Evolutionary conservation across 2,797 vertebrate genomes (phyloP).

Genomic region (Phrynocephalus vlangalii): DNA sequence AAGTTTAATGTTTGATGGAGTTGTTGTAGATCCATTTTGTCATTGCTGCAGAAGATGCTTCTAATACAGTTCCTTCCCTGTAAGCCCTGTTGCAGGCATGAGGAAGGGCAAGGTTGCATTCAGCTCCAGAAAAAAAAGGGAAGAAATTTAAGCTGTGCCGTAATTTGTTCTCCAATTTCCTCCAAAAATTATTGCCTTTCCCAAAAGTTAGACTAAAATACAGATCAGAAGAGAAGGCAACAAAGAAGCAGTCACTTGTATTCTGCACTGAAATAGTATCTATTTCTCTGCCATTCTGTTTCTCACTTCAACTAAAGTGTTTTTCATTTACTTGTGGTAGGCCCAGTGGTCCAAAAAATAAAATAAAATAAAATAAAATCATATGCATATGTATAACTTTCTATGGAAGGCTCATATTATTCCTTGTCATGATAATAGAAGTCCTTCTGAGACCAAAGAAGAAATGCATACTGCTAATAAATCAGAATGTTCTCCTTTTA

Average conservation of each 20-base stretch:
- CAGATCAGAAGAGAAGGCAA: constrained; percentile 56
- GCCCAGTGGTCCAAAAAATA: constrained; percentile 20
- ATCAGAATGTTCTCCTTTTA: constrained; percentile 58
- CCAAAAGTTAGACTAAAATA: constrained; percentile 54
- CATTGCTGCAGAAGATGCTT: too few relatives aligned
- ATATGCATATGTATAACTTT: constrained; percentile 65
- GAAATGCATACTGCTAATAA: constrained; percentile 65
- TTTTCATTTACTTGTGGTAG: constrained; percentile 69
- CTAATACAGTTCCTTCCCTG: too few relatives aligned
- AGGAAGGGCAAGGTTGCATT: too few relatives aligned
- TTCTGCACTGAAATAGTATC: constrained; percentile 64
- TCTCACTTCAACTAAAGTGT: constrained; percentile 71
- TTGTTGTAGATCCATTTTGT: too few relatives aligned
- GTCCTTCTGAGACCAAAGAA: constrained; percentile 64
- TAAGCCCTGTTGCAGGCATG: too few relatives aligned
- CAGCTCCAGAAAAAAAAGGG: too few relatives aligned
- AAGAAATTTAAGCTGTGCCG: too few relatives aligned
- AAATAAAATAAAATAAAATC: constrained; percentile 46
- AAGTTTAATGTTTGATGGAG: too few relatives aligned
- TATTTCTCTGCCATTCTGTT: constrained; percentile 57
- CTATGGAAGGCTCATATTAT: constrained; percentile 57
- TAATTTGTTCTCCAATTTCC: too few relatives aligned
- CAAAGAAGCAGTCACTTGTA: constrained; percentile 46
- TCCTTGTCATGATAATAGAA: constrained; percentile 58
- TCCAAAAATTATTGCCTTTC: constrained; percentile 58